phyloP scores from a whole-genome alignment of 2,797 vertebrate genomes.

The Sphenodon punctatus region DNA sequence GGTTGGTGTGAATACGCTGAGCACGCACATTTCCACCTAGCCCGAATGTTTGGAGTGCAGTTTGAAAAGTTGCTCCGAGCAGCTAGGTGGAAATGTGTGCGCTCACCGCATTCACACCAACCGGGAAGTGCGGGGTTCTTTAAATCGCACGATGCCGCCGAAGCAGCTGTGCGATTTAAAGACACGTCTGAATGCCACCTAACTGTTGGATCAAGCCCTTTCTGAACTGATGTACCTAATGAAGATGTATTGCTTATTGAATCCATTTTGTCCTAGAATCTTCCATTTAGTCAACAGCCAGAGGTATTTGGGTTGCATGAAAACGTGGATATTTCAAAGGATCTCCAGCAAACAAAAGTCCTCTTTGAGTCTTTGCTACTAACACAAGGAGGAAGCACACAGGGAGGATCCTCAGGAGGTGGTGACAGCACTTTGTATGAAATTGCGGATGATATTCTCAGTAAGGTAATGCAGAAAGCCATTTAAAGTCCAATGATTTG shows the following conservation, averaged over 20 bases:
- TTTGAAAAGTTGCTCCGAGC: too few relatives aligned
- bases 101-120: too few relatives aligned
- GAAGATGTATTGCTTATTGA: neutral
- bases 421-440: constrained; percentile 85
- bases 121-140: too few relatives aligned
- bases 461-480: constrained; percentile 81
- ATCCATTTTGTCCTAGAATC: constrained; percentile 80
- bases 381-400: constrained; percentile 88
- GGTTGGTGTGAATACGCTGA: too few relatives aligned
- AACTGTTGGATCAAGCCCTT: too few relatives aligned
- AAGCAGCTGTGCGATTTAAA: too few relatives aligned
- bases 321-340: constrained; percentile 97
- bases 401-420: constrained; percentile 81
- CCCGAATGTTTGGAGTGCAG: too few relatives aligned
- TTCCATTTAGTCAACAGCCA: constrained; percentile 88
- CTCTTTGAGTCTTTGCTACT: constrained; percentile 92
- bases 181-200: too few relatives aligned
- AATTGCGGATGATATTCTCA: constrained; percentile 89
- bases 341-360: constrained; percentile 93
- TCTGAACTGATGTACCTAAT: neutral
- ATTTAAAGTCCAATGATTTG: too few relatives aligned
- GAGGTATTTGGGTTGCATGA: constrained; percentile 97
- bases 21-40: too few relatives aligned
- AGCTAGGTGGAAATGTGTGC: too few relatives aligned
- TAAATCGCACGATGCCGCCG: too few relatives aligned